A percentile compares a stretch with the other conserved stretches of the same genome.
Evolutionary conservation across 1,140 invertebrate genomes (phyloP).

Genomic region (Heliconius hewitsoni): DNA sequence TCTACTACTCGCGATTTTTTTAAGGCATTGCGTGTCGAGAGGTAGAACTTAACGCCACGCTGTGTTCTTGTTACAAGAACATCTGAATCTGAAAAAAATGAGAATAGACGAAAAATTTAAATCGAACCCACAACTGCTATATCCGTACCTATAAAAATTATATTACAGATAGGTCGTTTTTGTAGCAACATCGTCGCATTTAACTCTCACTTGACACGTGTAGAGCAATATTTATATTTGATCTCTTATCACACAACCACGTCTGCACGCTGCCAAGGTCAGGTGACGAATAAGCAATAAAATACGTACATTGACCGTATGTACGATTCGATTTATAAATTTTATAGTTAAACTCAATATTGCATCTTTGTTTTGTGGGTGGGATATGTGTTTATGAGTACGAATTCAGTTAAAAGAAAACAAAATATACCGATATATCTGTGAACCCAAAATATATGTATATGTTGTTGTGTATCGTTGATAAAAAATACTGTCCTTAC

Average conservation of each 20-base stretch:
- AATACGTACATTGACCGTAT: conserved; percentile 15
- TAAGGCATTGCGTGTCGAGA: too few relatives aligned
- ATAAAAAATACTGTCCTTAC: too few relatives aligned
- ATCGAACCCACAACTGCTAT: too few relatives aligned
- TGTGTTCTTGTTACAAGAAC: too few relatives aligned
- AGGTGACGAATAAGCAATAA: conserved; percentile 1
- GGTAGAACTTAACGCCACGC: too few relatives aligned
- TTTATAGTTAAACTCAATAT: neutral
- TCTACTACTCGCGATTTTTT: too few relatives aligned
- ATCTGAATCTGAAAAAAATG: too few relatives aligned
- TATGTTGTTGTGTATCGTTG: too few relatives aligned
- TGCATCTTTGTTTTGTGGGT: neutral
- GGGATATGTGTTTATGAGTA: neutral
- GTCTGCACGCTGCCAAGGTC: conserved; percentile 21
- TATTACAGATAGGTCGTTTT: neutral
- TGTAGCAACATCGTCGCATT: neutral
- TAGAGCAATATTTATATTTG: conserved; percentile 6
- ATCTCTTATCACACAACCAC: conserved; percentile 13
- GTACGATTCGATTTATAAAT: neutral
- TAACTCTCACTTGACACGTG: conserved; percentile 1
- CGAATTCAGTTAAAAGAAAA: neutral
- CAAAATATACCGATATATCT: too few relatives aligned
- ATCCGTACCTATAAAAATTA: neutral
- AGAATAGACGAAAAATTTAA: too few relatives aligned
- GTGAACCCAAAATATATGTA: neutral